phyloP scores from a whole-genome alignment of 2,797 vertebrate genomes.

The Betta splendens region DNA sequence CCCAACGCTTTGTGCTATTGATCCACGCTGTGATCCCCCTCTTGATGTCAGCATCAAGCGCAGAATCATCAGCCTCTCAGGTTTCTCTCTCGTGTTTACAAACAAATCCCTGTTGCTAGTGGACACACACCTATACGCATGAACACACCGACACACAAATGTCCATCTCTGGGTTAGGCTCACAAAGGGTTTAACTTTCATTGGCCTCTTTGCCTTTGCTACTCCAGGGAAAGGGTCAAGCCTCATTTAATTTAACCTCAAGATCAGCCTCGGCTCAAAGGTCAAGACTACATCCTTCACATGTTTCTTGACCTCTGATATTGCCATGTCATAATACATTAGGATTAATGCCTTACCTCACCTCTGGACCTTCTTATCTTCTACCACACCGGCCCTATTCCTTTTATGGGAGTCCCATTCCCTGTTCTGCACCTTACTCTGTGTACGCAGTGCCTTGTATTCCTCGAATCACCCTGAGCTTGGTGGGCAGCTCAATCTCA shows the following conservation, averaged over 20 bases:
- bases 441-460: conserved; percentile 60
- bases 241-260: conserved; percentile 70
- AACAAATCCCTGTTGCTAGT: conserved; percentile 58
- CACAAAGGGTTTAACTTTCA: conserved; percentile 60
- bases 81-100: conserved; percentile 75
- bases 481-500: conserved; percentile 78
- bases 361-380: conserved; percentile 66
- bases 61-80: conserved; percentile 63
- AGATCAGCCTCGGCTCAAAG: conserved; percentile 60
- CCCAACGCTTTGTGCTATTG: conserved; percentile 64
- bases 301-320: conserved; percentile 68
- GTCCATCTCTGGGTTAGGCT: conserved; percentile 23
- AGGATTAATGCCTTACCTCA: conserved; percentile 67
- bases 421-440: conserved; percentile 44
- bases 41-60: conserved; percentile 66
- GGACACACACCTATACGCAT: conserved; percentile 30
- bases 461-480: conserved; percentile 67
- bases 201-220: conserved; percentile 57
- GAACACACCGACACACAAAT: not conserved
- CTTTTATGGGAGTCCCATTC: conserved; percentile 62
- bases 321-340: conserved; percentile 70
- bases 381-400: conserved; percentile 50
- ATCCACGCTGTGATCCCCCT: conserved; percentile 67
- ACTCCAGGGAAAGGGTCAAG: conserved; percentile 57
- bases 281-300: conserved; percentile 65